Evolutionary conservation across 2,797 vertebrate species (phyloP).

Genomic region (Cygnus olor): DNA sequence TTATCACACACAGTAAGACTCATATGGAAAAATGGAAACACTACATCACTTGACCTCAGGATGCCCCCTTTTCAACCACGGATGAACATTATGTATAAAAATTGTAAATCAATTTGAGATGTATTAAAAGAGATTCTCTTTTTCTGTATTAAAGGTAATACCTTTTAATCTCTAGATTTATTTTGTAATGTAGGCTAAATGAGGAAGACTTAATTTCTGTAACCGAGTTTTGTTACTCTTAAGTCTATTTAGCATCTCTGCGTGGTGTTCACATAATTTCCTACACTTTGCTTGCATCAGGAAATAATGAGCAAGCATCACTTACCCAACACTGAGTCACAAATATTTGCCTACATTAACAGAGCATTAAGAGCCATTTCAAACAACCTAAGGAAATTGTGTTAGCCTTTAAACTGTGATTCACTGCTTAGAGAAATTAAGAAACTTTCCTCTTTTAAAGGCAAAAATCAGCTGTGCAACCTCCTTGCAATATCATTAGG

Average conservation of each 20-base stretch:
- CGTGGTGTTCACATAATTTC: slow-evolving; percentile 20
- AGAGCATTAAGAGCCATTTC: slow-evolving; percentile 70
- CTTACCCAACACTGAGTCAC: slow-evolving; percentile 69
- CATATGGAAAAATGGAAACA: slow-evolving; percentile 89
- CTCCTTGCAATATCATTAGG: neutral
- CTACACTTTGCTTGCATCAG: slow-evolving; percentile 27
- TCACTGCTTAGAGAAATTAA: slow-evolving; percentile 54
- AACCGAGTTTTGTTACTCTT: slow-evolving; percentile 54
- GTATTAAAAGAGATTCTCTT: slow-evolving; percentile 70
- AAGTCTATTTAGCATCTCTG: slow-evolving; percentile 41
- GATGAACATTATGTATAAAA: slow-evolving; percentile 81
- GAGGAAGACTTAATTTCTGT: slow-evolving; percentile 65
- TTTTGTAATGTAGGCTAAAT: slow-evolving; percentile 63
- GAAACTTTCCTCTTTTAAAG: slow-evolving; percentile 46
- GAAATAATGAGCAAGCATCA: slow-evolving; percentile 66
- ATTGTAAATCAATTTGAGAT: slow-evolving; percentile 84
- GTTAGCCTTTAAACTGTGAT: slow-evolving; percentile 63
- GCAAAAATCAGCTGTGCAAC: slow-evolving; percentile 6
- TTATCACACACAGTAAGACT: slow-evolving; percentile 86
- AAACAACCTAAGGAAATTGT: slow-evolving; percentile 69
- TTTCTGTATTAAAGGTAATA: slow-evolving; percentile 66
- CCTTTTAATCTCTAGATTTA: slow-evolving; percentile 69
- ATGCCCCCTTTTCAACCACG: slow-evolving; percentile 85
- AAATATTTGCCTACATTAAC: slow-evolving; percentile 77
- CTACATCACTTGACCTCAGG: slow-evolving; percentile 91